Conservation (phyloP, 2,797 vertebrate species). For the Tragelaphus eurycerus region DNA sequence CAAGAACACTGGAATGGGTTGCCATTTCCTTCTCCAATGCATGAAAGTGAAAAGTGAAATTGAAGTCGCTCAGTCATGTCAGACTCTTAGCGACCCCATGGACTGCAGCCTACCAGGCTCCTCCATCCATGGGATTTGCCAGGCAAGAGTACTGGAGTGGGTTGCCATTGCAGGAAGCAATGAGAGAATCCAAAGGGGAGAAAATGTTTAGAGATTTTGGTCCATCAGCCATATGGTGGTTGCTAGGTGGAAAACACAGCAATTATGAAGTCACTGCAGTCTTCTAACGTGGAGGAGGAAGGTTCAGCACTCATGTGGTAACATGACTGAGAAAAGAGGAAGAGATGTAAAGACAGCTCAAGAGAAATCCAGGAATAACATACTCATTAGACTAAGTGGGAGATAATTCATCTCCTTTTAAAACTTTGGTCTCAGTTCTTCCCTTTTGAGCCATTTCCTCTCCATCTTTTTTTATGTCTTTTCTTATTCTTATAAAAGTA, state of each 20-base stretch:
- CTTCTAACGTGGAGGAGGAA: background rate
- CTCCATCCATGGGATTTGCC: no score
- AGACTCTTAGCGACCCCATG: no score
- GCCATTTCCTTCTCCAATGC: no score
- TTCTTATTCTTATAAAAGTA: background rate
- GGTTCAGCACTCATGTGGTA: background rate
- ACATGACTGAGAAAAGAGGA: background rate
- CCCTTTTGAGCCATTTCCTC: constrained; percentile 4
- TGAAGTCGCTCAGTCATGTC: accelerated
- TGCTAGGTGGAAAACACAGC: background rate
- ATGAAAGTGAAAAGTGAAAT: no score
- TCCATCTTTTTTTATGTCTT: background rate
- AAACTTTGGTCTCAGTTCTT: background rate
- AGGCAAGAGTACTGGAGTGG: no score
- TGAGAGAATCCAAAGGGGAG: background rate
- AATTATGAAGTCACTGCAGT: background rate
- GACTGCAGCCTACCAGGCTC: no score
- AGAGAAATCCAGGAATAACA: background rate
- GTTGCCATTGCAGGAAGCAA: background rate
- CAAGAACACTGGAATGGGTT: no score
- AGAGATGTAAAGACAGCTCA: background rate
- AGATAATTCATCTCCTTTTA: background rate
- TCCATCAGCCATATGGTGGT: background rate
- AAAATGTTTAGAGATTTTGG: background rate
- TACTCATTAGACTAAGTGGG: background rate